phyloP scores from a whole-genome alignment of 92 coral and sea anemone genomes.

The Porites evermanni region DNA sequence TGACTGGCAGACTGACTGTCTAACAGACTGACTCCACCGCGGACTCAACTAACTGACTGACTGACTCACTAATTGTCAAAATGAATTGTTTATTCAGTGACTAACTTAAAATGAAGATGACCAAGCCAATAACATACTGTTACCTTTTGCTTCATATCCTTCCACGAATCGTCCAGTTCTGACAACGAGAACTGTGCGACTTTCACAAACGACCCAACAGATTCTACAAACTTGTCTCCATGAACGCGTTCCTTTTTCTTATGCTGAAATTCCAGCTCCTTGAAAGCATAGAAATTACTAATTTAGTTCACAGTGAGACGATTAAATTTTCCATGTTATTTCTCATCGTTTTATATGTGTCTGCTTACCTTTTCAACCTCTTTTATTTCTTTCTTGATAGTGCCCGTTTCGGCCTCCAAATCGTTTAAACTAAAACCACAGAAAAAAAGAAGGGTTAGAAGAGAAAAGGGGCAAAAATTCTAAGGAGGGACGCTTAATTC shows the following conservation, averaged over 20 bases:
- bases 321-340: background rate
- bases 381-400: conserved; percentile 86
- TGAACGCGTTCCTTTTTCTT: conserved; percentile 82
- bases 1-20: background rate
- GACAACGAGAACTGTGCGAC: conserved; percentile 87
- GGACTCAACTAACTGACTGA: background rate
- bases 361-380: conserved; percentile 87
- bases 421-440: conserved; percentile 75
- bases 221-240: conserved; percentile 84
- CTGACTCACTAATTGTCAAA: background rate
- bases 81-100: no score
- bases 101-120: no score
- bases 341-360: background rate
- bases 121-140: background rate
- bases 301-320: no score
- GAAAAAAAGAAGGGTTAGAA: background rate
- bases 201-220: conserved; percentile 87
- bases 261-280: conserved; percentile 93
- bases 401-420: conserved; percentile 78
- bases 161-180: conserved; percentile 94
- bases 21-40: no score
- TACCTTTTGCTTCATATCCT: conserved; percentile 93
- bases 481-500: background rate
- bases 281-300: background rate
- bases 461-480: background rate